Base-by-base conservation (phyloP, 2,797 vertebrate species). In the Lacerta agilis region DNA sequence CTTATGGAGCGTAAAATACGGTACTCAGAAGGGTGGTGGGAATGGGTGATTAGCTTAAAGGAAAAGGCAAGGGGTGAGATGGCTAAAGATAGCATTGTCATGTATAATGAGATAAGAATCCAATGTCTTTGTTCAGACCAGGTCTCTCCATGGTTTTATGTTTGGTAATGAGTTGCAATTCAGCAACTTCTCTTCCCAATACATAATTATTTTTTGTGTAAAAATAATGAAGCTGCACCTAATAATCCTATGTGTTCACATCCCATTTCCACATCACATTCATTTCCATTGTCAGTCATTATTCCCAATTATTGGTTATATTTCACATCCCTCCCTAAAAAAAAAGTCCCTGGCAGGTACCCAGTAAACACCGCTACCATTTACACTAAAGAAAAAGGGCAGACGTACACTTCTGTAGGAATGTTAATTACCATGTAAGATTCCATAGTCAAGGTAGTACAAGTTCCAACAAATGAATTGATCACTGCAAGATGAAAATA, bases 401-500 rank as follows among this genome's bases (percentile, higher is more conserved):
- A 41, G 58, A 25, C 18, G 61, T 41, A 17, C 55, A 9, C 4
- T 75, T 20, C 15, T 41, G 8, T 29, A 18, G 23, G 27, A n/a
- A 58, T 73, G 55, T 58, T 69, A 87, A 41, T 18, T 73, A 84
- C 85, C 45, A 36, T 36, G 67, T 55, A 55, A 55, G 20, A 72
- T 83, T 72, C n/a, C 49, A 55, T 55, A 55, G 49, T 55, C 49
- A 55, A 55, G 49, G 49, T 72, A 83, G 55, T 61, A 58, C n/a
- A 61, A 61, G 49, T 58, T 78, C 66, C 90, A 85, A 79, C 88
- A 5, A 49, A 86, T 10, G 15, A 45, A 23, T 79, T 69, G 77
- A 88, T 89, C 27, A 84, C 38, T 18, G 17, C 33, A 82, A 75
- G 38, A 15, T 64, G 23, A 83, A 85, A 85, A 87, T 43, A 58